Conservation (phyloP, 2,797 vertebrate genomes). For the Muscicapa comitata region DNA sequence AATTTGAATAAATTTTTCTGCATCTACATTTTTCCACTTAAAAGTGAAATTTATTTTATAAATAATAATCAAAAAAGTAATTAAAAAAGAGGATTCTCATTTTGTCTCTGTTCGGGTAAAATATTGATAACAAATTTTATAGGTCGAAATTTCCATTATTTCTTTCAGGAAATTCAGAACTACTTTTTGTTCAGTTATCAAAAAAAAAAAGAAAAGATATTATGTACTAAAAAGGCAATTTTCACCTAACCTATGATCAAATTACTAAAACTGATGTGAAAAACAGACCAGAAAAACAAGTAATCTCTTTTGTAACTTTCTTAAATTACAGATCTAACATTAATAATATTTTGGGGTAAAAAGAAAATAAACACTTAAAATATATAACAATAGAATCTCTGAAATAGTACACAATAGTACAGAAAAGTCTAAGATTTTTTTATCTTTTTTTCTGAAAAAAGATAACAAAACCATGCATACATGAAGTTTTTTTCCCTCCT, state of each 20-base stretch:
- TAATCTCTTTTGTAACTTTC: background rate
- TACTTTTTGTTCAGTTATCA: background rate
- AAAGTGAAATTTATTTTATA: background rate
- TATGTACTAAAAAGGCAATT: fast-evolving
- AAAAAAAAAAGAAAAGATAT: background rate
- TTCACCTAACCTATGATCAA: background rate
- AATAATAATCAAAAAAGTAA: background rate
- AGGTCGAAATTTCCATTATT: background rate
- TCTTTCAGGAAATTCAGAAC: background rate
- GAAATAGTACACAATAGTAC: background rate
- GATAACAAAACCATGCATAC: background rate
- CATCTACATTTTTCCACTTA: fast-evolving
- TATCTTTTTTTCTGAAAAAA: background rate
- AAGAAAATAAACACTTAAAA: background rate
- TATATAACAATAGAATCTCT: fast-evolving
- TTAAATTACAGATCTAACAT: background rate
- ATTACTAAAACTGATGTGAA: background rate
- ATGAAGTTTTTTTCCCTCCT: background rate
- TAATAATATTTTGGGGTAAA: fast-evolving
- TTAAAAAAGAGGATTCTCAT: fast-evolving
- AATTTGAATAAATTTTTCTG: background rate
- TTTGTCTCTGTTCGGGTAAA: background rate
- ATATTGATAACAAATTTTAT: background rate
- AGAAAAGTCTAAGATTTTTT: background rate
- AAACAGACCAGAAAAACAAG: background rate